A percentile compares a stretch with the other conserved stretches of the same genome.
phyloP scores from a whole-genome alignment of 2,888 invertebrate species.

The Crepidodera aurea region DNA sequence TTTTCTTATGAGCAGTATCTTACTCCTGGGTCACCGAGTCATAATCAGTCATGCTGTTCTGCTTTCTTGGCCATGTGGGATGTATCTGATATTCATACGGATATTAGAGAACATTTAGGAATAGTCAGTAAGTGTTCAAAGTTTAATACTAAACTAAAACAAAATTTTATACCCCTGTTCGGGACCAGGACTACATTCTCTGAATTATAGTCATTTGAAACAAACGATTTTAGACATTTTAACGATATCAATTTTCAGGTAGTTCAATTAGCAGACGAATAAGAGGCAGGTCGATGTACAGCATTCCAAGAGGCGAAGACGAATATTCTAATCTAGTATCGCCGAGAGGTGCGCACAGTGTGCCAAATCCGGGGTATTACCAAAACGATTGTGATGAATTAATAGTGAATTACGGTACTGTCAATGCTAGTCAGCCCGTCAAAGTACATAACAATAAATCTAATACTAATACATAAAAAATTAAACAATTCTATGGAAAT shows the following conservation, averaged over 20 bases:
- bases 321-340: slow-evolving; percentile 61
- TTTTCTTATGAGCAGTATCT: slow-evolving; percentile 93
- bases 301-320: slow-evolving; percentile 74
- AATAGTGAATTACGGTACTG: slow-evolving; percentile 56
- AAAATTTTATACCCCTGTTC: too few species aligned
- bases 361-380: slow-evolving; percentile 52
- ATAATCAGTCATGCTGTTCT: slow-evolving; percentile 69
- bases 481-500: neutral
- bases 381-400: slow-evolving; percentile 56
- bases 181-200: too few species aligned
- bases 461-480: slow-evolving; percentile 1
- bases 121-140: slow-evolving; percentile 79
- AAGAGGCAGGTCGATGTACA: slow-evolving; percentile 79
- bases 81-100: slow-evolving; percentile 92
- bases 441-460: slow-evolving; percentile 33
- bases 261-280: slow-evolving; percentile 81
- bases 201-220: too few species aligned
- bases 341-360: slow-evolving; percentile 52
- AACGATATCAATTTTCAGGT: slow-evolving; percentile 61
- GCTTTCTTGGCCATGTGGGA: slow-evolving; percentile 95
- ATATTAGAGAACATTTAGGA: slow-evolving; percentile 91
- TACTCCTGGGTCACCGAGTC: slow-evolving; percentile 54
- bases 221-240: too few species aligned
- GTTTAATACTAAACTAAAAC: too few species aligned
- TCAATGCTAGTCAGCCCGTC: slow-evolving; percentile 46